phyloP scores from a whole-genome alignment of 2,113 vertebrate species.

The Apaloderma vittatum region DNA sequence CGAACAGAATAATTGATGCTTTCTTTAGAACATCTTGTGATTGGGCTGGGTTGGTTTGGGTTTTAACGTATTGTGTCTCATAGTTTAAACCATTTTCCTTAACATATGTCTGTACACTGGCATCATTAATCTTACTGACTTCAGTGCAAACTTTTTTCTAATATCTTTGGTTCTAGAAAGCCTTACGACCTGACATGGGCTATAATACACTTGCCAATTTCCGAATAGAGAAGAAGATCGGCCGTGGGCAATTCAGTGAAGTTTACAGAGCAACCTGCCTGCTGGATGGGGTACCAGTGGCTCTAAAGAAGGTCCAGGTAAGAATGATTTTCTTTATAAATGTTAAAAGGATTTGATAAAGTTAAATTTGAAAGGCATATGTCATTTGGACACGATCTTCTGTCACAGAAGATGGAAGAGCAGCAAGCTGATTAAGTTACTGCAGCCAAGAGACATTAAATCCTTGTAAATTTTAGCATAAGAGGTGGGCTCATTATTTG shows the following conservation, averaged over 20 bases:
- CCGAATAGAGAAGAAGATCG: conserved; percentile 96
- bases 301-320: conserved; percentile 98
- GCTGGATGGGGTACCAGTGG: conserved; percentile 92
- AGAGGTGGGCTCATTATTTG: not conserved
- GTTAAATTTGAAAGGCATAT: not conserved
- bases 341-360: not conserved
- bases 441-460: not conserved
- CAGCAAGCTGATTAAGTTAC: not conserved
- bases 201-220: conserved; percentile 95
- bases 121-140: not conserved
- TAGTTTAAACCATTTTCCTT: not conserved
- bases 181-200: conserved; percentile 93
- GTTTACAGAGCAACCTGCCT: conserved; percentile 94
- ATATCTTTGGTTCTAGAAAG: conserved; percentile 84
- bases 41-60: not conserved
- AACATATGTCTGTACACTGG: not conserved
- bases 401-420: not conserved
- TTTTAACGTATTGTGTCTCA: not conserved
- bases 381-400: not conserved
- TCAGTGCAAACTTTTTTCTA: not conserved
- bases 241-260: conserved; percentile 97
- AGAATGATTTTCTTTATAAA: conserved; percentile 4
- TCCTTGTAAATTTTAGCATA: not conserved
- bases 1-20: not conserved
- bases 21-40: not conserved